Base-by-base conservation (phyloP, 2,888 invertebrate species). In the Trichacis sp. region DNA sequence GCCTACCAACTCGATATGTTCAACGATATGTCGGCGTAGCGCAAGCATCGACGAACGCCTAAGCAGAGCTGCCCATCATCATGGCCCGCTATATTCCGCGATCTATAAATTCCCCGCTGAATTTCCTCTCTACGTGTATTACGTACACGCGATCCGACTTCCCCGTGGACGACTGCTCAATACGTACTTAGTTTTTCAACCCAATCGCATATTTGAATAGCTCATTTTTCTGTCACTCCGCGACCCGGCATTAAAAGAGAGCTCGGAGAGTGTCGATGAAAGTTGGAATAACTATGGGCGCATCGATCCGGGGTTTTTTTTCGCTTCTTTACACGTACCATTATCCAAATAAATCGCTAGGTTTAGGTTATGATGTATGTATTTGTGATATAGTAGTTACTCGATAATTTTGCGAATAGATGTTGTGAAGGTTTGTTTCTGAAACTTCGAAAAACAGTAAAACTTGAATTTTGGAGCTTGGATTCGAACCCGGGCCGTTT, bases 21-120 rank as follows among this genome's bases (percentile, higher is more conserved):
- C 61, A 66, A 52, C 56, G 61, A 60, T 65, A 64, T 43, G 56
- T 64, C 53, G 58, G 61, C 54, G 55, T 52, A 57, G 63, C 55
- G 63, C 60, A 38, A 64, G 65, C 62, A 64, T 64, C 53, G 60
- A 45, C 64, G 51, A 55, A 61, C 57, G 59, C 61, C 50, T 47
- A 43, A 63, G 53, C 67, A 53, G 56, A 36, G 42, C 43, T 43
- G 55, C 52, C 55, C 61, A 61, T 68, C 61, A 47, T 60, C 61
- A 45, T 57, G 57, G 30, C 47, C 61, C 56, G 48, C 30, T 64
- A 46, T 15, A 36, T 12, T 15, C 42, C 15, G 19, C 45, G 45
- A 40, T 40, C 40, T 15, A 40, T 40, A 40, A 40, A 40, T 40
- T 14, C 40, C 40, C 40, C 15, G 14, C 4, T 40, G 40, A 12